A percentile compares a stretch with the other conserved stretches of the same genome.
phyloP scores from a whole-genome alignment of 2,797 vertebrate genomes.

The Basileuterus tristriatus region DNA sequence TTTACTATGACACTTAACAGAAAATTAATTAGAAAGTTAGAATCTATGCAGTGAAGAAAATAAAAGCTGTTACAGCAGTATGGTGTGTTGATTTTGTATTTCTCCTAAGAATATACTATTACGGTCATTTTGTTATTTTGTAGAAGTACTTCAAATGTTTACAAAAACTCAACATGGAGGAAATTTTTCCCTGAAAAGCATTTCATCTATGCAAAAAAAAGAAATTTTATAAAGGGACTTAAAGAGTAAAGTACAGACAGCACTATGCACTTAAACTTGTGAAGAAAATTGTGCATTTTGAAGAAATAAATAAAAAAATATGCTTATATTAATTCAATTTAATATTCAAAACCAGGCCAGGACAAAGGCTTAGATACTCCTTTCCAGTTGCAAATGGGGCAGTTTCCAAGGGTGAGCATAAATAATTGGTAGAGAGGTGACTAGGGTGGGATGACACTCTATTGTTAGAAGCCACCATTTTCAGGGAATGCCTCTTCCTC shows the following conservation, averaged over 20 bases:
- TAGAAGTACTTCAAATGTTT: neutral
- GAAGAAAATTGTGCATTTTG: neutral
- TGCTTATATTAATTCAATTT: neutral
- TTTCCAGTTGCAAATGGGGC: neutral
- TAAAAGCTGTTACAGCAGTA: neutral
- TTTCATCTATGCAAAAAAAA: neutral
- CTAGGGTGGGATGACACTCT: accelerated
- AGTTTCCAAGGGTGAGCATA: neutral
- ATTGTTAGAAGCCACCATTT: accelerated
- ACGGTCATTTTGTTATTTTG: neutral
- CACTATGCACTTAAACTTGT: neutral
- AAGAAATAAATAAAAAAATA: neutral
- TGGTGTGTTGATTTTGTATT: neutral
- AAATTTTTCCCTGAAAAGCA: neutral
- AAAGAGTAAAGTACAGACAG: neutral
- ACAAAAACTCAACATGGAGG: neutral
- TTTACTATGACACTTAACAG: neutral
- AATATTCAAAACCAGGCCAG: neutral
- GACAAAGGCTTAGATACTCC: neutral
- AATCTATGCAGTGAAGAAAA: neutral
- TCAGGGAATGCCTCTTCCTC: neutral
- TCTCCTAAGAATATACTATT: neutral
- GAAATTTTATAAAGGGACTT: neutral
- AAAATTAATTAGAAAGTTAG: neutral
- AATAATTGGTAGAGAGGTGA: neutral